Evolutionary conservation across 2,113 vertebrate species (phyloP).

Genomic region (Oplegnathus fasciatus): DNA sequence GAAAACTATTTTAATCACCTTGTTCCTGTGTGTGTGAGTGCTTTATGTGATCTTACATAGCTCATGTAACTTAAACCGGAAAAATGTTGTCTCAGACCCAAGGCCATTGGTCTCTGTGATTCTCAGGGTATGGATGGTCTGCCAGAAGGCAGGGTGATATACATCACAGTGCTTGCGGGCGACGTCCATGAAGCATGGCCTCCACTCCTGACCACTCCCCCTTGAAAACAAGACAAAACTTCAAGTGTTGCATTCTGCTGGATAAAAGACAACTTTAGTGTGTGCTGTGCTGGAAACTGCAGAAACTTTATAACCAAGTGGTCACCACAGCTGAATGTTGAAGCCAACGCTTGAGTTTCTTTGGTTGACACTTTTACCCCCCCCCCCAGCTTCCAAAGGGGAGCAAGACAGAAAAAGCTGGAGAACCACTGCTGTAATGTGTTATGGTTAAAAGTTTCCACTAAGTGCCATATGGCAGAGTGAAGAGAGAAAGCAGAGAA

Average conservation of each 20-base stretch:
- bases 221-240: constrained; percentile 44
- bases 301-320: background rate
- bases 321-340: background rate
- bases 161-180: constrained; percentile 73
- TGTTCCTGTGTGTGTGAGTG: constrained; percentile 1
- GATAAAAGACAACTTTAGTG: background rate
- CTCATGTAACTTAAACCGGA: constrained; percentile 56
- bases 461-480: background rate
- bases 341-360: background rate
- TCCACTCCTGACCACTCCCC: constrained; percentile 23
- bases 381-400: no score
- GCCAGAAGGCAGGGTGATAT: constrained; percentile 76
- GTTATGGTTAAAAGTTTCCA: constrained; percentile 1
- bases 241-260: background rate
- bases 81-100: constrained; percentile 65
- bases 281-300: background rate
- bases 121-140: constrained; percentile 64
- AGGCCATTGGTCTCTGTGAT: constrained; percentile 82
- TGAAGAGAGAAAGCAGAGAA: background rate
- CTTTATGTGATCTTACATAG: constrained; percentile 74
- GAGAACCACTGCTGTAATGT: background rate
- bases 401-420: background rate
- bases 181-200: constrained; percentile 72
- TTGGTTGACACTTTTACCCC: background rate
- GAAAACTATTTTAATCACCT: background rate